Percentiles rank a stretch among this genome's conserved stretches.
Evolutionary conservation across 2,797 vertebrate genomes (phyloP).

Genomic region (Cryptoblepharus egeriae): DNA sequence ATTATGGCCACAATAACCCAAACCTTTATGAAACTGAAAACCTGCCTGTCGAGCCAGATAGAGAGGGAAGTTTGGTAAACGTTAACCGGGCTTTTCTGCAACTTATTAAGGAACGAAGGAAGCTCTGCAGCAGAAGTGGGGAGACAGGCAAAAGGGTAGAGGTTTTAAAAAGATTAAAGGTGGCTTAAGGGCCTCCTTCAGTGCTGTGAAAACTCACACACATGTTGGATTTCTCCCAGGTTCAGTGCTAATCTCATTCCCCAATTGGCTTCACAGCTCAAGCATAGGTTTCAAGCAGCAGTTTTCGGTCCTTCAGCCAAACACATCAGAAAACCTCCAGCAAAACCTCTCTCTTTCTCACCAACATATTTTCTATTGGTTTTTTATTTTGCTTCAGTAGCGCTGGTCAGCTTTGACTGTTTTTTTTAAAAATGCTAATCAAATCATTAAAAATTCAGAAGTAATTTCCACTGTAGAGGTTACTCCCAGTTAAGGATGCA

Average conservation of each 20-base stretch:
- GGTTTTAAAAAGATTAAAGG: not conserved
- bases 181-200: conserved; percentile 8
- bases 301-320: not conserved
- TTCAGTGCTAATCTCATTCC: conserved; percentile 1
- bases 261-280: not conserved
- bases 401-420: not conserved
- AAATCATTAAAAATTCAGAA: not conserved
- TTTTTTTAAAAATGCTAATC: not conserved
- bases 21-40: conserved; percentile 5
- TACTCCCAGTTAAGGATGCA: too few species aligned
- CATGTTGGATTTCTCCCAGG: conserved; percentile 2
- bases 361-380: not conserved
- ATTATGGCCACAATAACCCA: not conserved
- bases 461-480: too few species aligned
- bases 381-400: not conserved
- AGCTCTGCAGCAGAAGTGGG: not conserved
- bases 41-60: not conserved
- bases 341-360: too few species aligned
- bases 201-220: not conserved
- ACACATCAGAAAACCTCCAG: not conserved
- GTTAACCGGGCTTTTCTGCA: not conserved
- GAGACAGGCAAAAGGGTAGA: not conserved
- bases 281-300: not conserved
- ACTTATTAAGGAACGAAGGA: not conserved
- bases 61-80: not conserved